These are phyloP conservation scores for Artemia franciscana DNA, from an alignment of 1,140 invertebrate species.

Conservation along the genomic window DNA sequence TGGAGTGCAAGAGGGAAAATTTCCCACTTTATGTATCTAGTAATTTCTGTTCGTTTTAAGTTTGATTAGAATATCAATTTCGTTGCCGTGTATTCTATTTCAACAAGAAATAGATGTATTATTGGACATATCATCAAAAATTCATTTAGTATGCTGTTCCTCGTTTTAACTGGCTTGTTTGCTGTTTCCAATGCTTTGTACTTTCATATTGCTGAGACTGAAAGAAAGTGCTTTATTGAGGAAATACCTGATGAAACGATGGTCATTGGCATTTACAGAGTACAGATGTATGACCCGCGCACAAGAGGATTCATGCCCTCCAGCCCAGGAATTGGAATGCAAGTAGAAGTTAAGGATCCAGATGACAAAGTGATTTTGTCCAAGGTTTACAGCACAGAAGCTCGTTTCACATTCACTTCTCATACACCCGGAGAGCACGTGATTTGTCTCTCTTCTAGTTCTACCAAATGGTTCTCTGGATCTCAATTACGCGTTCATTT, in stretches of 20 bases:
- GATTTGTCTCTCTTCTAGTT: slow-evolving; percentile 95
- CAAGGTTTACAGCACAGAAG: slow-evolving; percentile 77
- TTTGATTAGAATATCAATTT: too few relatives aligned
- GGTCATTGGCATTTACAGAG: slow-evolving; percentile 93
- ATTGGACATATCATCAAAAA: too few relatives aligned
- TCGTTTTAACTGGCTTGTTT: too few relatives aligned
- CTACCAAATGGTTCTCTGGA: slow-evolving; percentile 85
- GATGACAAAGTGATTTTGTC: slow-evolving; percentile 83
- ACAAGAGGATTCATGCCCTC: slow-evolving; percentile 77
- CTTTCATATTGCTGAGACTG: slow-evolving; percentile 96
- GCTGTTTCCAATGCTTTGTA: too few relatives aligned
- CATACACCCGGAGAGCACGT: slow-evolving; percentile 88
- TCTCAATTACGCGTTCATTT: slow-evolving; percentile 65
- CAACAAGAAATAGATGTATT: too few relatives aligned
- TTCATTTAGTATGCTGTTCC: too few relatives aligned
- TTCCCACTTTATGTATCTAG: too few relatives aligned
- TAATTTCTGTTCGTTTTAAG: too few relatives aligned
- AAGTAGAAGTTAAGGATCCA: slow-evolving; percentile 88
- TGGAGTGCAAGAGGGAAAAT: too few relatives aligned
- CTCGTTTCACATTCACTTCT: slow-evolving; percentile 87
- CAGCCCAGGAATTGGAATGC: slow-evolving; percentile 87
- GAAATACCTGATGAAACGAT: slow-evolving; percentile 99
- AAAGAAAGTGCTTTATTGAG: slow-evolving; percentile 98
- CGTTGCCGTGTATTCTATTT: too few relatives aligned
- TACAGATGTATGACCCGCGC: slow-evolving; percentile 73